Percentiles rank a stretch among this genome's conserved stretches.
phyloP scores from a whole-genome alignment of 2,888 invertebrate species.

The Oscheius sp. region DNA sequence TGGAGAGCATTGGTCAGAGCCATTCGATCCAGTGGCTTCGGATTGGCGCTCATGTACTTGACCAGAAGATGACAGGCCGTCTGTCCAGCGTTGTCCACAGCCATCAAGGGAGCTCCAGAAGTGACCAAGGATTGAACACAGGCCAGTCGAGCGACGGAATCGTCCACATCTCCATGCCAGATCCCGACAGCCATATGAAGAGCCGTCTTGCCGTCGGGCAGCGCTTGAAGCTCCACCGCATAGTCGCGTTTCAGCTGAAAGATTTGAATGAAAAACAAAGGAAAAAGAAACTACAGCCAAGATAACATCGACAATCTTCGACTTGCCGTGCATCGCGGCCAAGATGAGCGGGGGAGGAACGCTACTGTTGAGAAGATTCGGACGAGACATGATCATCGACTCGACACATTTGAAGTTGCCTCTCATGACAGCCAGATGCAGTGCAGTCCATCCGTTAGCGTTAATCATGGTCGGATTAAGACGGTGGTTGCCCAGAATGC shows the following conservation, averaged over 20 bases:
- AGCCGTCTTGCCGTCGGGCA: constrained; percentile 43
- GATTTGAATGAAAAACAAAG: neutral
- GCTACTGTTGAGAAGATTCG: constrained; percentile 34
- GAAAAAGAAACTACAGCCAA: constrained; percentile 35
- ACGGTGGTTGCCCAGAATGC: constrained; percentile 48
- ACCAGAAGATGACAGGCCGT: constrained; percentile 47
- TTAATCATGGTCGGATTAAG: constrained; percentile 26
- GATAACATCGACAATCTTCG: constrained; percentile 44
- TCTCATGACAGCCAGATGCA: constrained; percentile 30
- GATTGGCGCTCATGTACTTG: constrained; percentile 21
- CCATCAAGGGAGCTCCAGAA: constrained; percentile 43
- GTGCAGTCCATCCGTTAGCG: constrained; percentile 21
- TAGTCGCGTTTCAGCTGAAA: constrained; percentile 8
- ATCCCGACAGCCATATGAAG: constrained; percentile 51
- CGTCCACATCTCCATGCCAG: constrained; percentile 53
- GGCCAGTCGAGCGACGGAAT: constrained; percentile 46
- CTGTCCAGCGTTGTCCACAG: constrained; percentile 44
- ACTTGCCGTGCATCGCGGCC: constrained; percentile 47
- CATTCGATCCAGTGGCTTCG: constrained; percentile 21
- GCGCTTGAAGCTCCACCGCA: constrained; percentile 16
- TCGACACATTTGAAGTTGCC: constrained; percentile 43
- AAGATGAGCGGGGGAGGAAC: constrained; percentile 46
- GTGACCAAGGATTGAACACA: constrained; percentile 46
- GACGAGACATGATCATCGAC: constrained; percentile 43
- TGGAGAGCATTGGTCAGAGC: neutral